Base-by-base conservation (phyloP, 2,797 vertebrate species). In the Podarcis siculus region DNA sequence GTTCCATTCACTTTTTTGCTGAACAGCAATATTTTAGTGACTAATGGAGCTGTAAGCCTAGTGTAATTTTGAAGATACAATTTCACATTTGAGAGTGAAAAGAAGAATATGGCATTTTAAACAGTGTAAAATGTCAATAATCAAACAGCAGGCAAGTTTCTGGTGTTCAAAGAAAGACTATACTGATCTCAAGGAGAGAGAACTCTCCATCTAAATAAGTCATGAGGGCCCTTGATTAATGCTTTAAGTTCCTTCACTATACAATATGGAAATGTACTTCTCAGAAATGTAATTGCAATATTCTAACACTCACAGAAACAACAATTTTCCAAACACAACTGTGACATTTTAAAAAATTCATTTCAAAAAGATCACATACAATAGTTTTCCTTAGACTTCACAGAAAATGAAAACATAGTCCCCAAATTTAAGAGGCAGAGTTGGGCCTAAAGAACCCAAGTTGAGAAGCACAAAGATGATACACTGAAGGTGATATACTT, bases 401-500 rank as follows among this genome's bases (percentile, higher is more conserved):
- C 90, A 89, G 79, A 1, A 92, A 93, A 87, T 0, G n/a, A 13
- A 55, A 55, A 55, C 13, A 55, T 15, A 85, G 35, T 86, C 75
- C 79, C 79, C 89, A 79, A 69, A 88, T 10, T 5, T 85, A 83
- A 83, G 86, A 88, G 55, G 71, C 49, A 87, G 25, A 79, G 61
- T 92, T 75, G 27, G 77, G 1, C 91, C 86, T 66, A 76, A 90
- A 64, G 21, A 79, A 88, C 80, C 0, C 88, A 90, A 19, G 8
- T 19, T 64, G 88, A 75, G 85, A 94, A 91, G 82, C 3, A 91
- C 42, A 58, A 87, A 86, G 89, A 85, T 73, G 87, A 66, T 37
- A 64, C 30, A 35, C 30, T 32, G 30, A 72, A 49, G 37, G 17
- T 32, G 42, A 55, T 35, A 83, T 4, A 66, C 37, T 32, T 45